phyloP scores from a whole-genome alignment of 2,888 invertebrate genomes.

The Horisme vitalbata region DNA sequence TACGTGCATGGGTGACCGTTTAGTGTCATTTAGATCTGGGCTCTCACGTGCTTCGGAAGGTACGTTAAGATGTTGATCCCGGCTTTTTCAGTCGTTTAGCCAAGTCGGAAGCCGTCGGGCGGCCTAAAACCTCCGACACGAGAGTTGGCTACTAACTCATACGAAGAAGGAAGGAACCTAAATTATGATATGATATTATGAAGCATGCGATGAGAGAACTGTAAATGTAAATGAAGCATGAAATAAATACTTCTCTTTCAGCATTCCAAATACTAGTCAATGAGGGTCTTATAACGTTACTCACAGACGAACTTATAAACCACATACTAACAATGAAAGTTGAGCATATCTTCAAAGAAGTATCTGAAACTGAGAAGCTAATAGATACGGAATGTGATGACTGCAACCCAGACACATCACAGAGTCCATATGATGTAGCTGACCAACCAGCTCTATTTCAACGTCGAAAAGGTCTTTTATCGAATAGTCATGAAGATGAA shows the following conservation, averaged over 20 bases:
- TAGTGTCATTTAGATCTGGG: too few relatives aligned
- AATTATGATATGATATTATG: too few relatives aligned
- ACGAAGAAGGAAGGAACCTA: too few relatives aligned
- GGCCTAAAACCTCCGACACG: too few relatives aligned
- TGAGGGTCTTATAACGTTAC: conserved; percentile 67
- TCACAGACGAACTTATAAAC: conserved; percentile 67
- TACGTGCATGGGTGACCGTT: too few relatives aligned
- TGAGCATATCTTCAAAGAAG: conserved; percentile 60
- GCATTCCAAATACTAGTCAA: conserved; percentile 76
- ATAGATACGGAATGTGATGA: background rate
- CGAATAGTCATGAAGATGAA: conserved; percentile 59
- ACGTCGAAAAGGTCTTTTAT: conserved; percentile 53
- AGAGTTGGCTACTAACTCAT: too few relatives aligned
- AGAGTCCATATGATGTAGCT: conserved; percentile 19
- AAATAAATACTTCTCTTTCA: conserved; percentile 35
- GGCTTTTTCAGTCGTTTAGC: too few relatives aligned
- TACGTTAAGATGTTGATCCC: too few relatives aligned
- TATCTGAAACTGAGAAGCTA: background rate
- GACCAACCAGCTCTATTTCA: conserved; percentile 45
- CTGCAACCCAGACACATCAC: background rate
- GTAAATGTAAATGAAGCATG: too few relatives aligned
- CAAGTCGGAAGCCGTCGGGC: too few relatives aligned
- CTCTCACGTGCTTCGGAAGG: too few relatives aligned
- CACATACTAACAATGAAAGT: conserved; percentile 67
- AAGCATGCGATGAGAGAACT: too few relatives aligned